Base-by-base conservation (phyloP, 2,113 vertebrate species). In the Gymnocephalus cernua region DNA sequence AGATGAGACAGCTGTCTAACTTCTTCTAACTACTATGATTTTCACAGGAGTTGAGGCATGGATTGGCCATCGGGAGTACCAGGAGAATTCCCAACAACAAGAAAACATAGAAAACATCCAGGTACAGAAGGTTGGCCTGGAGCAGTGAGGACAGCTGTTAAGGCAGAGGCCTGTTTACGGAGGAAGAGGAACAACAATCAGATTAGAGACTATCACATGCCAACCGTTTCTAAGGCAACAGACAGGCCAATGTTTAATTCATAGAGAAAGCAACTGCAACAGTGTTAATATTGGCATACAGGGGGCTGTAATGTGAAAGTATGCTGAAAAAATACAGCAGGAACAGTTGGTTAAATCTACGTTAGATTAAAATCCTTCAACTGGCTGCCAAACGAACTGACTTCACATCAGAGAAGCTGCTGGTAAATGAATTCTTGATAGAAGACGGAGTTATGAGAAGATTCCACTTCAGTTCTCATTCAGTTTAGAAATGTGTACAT, bases 211-310 rank as follows among this genome's bases (percentile, higher is more conserved):
- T 9, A 61, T 64, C 54, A 45, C 41, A 64, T 45, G 9, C 6
- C 41, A 19, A 50, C 45, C 0, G 81, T 81, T 64, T 56, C 81
- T 58, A 70, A 2, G 69, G 78, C 68, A 87, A 87, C 77, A 15
- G 68, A 70, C 50, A 44, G 50, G 41, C 23, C 54, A 51, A 58
- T 68, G 50, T 38, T 58, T 83, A 32, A 68, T 35, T 63, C 32
- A 45, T 10, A 11, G 29, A 23, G 27, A 50, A 44, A 47, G 19
- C 32, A 23, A 65, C 19, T 44, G 27, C n/a, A 21, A 6, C 45
- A 27, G 23, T 2, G 21, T 67, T 54, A 35, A 47, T 38, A 48
- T 23, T 48, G 38, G 21, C 21, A 7, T 13, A 23, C 10, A 59
- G 11, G 7, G 44, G 11, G 23, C 19, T 58, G 4, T 50, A 23